Base-by-base conservation (phyloP, 1,140 invertebrate species). In the Conus betulinus region DNA sequence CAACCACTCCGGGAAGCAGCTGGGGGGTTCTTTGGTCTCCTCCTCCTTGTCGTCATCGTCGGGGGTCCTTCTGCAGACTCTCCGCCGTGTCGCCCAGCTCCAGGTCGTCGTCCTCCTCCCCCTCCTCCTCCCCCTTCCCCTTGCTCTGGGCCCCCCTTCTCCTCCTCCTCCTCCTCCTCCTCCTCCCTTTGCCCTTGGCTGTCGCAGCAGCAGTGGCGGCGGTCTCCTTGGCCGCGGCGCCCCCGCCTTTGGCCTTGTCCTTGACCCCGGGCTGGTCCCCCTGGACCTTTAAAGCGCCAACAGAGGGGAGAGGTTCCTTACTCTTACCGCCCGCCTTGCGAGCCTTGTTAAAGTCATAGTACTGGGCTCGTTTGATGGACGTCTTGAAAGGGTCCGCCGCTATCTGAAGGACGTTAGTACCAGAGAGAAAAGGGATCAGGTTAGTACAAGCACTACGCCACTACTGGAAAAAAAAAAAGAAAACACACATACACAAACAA, bases 1-100 rank as follows among this genome's bases (percentile, higher is more conserved):
- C 71, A 87, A 8, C 71, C 52, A 87, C 71, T 55, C 52, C 3
- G 85, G 85, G 25, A 87, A 87, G 52, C 85, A 87, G 85, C 74
- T 87, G 52, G 85, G 85, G 5, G 85, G 85, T 10, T 78, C 79
- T 74, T 89, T 84, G 6, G 8, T 17, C 53, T 84, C 25, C 57
- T 84, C 82, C 23, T 84, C 82, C 1, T 63, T 55, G 52, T 91
- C 89, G 53, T 90, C 79, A 11, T 90, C 81, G 20, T 71, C 67
- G 11, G 11, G 11, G 6, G 20, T 90, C 89, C 53, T 91, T 81
- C 17, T 90, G 74, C 7, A 89, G 89, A 25, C 87, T 90, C 25
- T 90, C 90, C 17, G 91, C 92, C 57, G 92, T 91, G 85, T 91
- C 92, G 1, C 92, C 93, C 4, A 92, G 89, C 15, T 90, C 89